Evolutionary conservation across 2,113 vertebrate species (phyloP).

Genomic region (Atherinomorus stipes): DNA sequence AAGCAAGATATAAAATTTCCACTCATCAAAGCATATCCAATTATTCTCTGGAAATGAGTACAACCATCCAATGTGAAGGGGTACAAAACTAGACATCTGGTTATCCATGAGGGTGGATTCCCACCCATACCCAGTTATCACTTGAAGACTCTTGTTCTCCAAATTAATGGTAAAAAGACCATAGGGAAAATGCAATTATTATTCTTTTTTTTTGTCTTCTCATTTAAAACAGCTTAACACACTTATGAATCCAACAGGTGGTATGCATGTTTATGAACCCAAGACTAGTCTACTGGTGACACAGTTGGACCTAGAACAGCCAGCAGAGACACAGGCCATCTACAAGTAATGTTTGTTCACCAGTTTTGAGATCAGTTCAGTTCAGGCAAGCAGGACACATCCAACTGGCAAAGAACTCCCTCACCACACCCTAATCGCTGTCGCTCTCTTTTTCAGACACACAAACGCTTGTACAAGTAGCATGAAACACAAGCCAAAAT

Average conservation of each 20-base stretch:
- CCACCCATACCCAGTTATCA: neutral
- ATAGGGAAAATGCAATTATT: slow-evolving; percentile 14
- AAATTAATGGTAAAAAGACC: neutral
- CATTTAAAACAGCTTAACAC: slow-evolving; percentile 13
- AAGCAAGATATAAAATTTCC: neutral
- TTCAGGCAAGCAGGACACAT: slow-evolving; percentile 66
- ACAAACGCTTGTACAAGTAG: slow-evolving; percentile 45
- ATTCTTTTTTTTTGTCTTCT: neutral
- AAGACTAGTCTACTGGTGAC: neutral
- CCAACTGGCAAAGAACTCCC: slow-evolving; percentile 70
- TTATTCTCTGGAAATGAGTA: slow-evolving; percentile 21
- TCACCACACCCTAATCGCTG: slow-evolving; percentile 77
- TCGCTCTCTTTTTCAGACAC: slow-evolving; percentile 15
- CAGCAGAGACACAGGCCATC: slow-evolving; percentile 39
- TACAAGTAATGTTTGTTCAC: slow-evolving; percentile 47
- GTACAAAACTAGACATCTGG: neutral
- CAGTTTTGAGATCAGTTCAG: slow-evolving; percentile 58
- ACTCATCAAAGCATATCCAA: slow-evolving; percentile 8
- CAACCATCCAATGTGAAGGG: slow-evolving; percentile 2
- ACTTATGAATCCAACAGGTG: slow-evolving; percentile 17
- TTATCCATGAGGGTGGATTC: slow-evolving; percentile 22
- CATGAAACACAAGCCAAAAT: slow-evolving; percentile 64
- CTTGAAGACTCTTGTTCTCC: neutral
- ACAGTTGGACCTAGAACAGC: slow-evolving; percentile 21
- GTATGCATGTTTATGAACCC: slow-evolving; percentile 10